Percentiles rank a stretch among this genome's conserved stretches.
phyloP scores from a whole-genome alignment of 2,888 invertebrate genomes.

The Cerastis leucographa region DNA sequence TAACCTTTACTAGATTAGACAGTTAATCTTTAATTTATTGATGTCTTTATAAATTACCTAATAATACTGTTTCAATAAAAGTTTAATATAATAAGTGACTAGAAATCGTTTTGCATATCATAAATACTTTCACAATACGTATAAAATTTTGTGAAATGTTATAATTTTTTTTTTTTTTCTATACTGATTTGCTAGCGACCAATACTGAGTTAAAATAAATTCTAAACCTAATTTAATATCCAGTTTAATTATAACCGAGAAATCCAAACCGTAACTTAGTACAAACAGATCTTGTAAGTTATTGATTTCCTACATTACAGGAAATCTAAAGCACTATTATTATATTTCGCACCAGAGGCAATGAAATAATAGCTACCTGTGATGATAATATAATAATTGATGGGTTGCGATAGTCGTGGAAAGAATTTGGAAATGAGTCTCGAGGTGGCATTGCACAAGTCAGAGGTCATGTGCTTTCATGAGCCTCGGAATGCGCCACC shows the following conservation, averaged over 20 bases:
- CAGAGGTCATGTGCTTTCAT: no score
- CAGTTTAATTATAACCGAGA: slow-evolving; percentile 3
- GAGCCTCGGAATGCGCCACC: no score
- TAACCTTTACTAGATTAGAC: background rate
- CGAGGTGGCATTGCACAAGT: no score
- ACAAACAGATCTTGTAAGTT: slow-evolving; percentile 40
- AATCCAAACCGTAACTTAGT: slow-evolving; percentile 19
- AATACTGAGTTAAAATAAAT: background rate
- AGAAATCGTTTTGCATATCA: background rate
- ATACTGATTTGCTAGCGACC: background rate
- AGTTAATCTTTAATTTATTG: slow-evolving; percentile 1
- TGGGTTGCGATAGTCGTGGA: no score
- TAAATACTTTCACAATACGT: background rate
- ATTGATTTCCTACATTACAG: slow-evolving; percentile 45
- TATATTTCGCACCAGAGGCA: slow-evolving; percentile 25
- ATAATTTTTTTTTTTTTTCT: background rate
- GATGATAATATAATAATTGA: no score
- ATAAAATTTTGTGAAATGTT: background rate
- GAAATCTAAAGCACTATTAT: slow-evolving; percentile 38
- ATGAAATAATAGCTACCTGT: slow-evolving; percentile 4
- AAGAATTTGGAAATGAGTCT: no score
- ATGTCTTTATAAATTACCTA: background rate
- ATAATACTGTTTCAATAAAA: background rate
- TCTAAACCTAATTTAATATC: background rate
- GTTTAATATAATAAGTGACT: background rate